Evolutionary conservation across 2,888 invertebrate species (phyloP).

Genomic region (Catonia carolina): DNA sequence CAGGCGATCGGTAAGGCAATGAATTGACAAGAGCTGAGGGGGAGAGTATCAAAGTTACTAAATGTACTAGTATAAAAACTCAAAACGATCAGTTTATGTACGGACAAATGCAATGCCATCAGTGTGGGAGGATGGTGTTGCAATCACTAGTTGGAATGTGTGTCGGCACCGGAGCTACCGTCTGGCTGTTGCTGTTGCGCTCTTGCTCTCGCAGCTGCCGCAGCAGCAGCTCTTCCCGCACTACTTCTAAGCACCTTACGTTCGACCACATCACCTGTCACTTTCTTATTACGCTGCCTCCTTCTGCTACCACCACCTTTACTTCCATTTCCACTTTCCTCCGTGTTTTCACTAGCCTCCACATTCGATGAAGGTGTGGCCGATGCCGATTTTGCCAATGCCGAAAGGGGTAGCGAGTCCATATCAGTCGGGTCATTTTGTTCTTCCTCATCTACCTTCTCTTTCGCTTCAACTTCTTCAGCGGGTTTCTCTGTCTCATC

Average conservation of each 20-base stretch:
- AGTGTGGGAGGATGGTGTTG: constrained; percentile 11
- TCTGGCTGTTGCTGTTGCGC: constrained; percentile 28
- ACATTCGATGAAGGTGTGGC: constrained; percentile 27
- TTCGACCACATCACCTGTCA: constrained; percentile 48
- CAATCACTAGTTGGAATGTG: constrained; percentile 22
- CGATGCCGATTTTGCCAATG: constrained; percentile 10
- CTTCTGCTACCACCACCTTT: constrained; percentile 29
- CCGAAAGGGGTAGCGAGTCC: neutral
- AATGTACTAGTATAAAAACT: no score
- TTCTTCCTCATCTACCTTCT: neutral
- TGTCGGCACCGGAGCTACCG: neutral
- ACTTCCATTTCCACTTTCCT: constrained; percentile 26
- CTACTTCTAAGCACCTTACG: constrained; percentile 56
- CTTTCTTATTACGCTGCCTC: constrained; percentile 37
- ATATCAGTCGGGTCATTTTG: constrained; percentile 6
- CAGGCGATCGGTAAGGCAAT: neutral
- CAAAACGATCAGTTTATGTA: no score
- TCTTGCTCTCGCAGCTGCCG: constrained; percentile 46
- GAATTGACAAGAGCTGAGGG: neutral
- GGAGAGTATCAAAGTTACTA: no score
- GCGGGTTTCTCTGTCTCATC: constrained; percentile 20
- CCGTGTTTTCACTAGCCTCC: constrained; percentile 24
- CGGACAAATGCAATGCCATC: constrained; percentile 5
- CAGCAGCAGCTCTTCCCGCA: constrained; percentile 59
- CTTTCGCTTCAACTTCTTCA: constrained; percentile 15